Evolutionary conservation across 2,888 invertebrate species (phyloP).

Genomic region (Exephanes ischioxanthus): DNA sequence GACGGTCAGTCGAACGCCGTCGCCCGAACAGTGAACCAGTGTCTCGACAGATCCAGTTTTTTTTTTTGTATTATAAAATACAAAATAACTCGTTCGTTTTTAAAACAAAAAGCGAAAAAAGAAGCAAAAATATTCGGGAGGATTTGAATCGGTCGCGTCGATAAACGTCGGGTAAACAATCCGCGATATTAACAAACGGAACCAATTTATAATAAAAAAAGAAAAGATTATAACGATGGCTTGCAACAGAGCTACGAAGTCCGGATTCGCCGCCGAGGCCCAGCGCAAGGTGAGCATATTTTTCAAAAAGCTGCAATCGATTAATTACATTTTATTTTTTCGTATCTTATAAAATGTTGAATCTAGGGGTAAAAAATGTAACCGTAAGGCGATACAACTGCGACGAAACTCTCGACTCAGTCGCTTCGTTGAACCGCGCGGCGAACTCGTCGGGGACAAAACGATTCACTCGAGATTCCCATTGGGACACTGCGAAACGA

Average conservation of each 20-base stretch:
- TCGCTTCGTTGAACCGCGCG: constrained; percentile 1
- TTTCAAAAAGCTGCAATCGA: constrained; percentile 16
- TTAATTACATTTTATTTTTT: background rate
- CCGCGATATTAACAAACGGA: background rate
- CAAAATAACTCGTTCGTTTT: background rate
- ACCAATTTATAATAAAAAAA: background rate
- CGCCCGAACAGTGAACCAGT: constrained; percentile 56
- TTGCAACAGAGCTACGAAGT: constrained; percentile 93
- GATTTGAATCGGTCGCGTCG: constrained; percentile 3
- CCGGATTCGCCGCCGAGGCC: constrained; percentile 98
- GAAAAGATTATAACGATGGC: constrained; percentile 87
- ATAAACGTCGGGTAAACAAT: background rate
- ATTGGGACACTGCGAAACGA: background rate
- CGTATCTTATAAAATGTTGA: background rate
- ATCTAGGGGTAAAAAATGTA: background rate
- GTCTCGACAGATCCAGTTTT: background rate
- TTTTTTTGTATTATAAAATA: background rate
- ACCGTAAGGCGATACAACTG: constrained; percentile 1
- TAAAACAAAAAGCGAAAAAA: background rate
- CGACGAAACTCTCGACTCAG: background rate
- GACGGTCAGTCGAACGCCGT: constrained; percentile 64
- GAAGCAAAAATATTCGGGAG: background rate
- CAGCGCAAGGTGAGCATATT: constrained; percentile 94
- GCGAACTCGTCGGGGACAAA: constrained; percentile 1
- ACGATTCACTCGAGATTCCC: constrained; percentile 4